phyloP scores from a whole-genome alignment of 2,797 vertebrate species.

The Micromesistius poutassou region DNA sequence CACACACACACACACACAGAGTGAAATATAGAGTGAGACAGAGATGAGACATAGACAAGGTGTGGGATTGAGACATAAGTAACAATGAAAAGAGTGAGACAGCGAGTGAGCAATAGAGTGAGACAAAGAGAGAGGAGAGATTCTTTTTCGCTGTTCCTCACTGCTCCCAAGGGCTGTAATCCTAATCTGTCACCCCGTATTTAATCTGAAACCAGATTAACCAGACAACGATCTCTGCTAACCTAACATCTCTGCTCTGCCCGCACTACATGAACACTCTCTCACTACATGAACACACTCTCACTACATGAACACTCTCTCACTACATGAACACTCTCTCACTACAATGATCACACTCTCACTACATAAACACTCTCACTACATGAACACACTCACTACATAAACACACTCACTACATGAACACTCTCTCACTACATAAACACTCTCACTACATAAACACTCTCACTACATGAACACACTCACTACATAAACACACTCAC shows the following conservation, averaged over 20 bases:
- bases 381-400: not conserved
- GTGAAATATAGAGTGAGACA: not conserved
- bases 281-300: not conserved
- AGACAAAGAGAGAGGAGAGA: not conserved
- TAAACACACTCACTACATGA: too few relatives aligned
- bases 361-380: not conserved
- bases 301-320: not conserved
- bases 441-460: too few relatives aligned
- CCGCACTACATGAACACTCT: not conserved
- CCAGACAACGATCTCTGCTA: not conserved
- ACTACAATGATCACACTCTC: not conserved
- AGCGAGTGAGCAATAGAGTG: not conserved
- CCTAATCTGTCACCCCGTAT: not conserved
- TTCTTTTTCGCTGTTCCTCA: not conserved
- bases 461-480: too few relatives aligned
- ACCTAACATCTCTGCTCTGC: not conserved
- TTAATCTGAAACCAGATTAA: slow-evolving; percentile 5
- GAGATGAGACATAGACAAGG: not conserved
- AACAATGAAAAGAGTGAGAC: not conserved
- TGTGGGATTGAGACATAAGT: not conserved
- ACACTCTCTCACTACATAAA: too few relatives aligned
- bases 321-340: not conserved
- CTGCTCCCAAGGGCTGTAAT: not conserved
- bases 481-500: too few relatives aligned
- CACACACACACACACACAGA: too few relatives aligned